Evolutionary conservation across 2,113 vertebrate species (phyloP).

Genomic region (Morone saxatilis): DNA sequence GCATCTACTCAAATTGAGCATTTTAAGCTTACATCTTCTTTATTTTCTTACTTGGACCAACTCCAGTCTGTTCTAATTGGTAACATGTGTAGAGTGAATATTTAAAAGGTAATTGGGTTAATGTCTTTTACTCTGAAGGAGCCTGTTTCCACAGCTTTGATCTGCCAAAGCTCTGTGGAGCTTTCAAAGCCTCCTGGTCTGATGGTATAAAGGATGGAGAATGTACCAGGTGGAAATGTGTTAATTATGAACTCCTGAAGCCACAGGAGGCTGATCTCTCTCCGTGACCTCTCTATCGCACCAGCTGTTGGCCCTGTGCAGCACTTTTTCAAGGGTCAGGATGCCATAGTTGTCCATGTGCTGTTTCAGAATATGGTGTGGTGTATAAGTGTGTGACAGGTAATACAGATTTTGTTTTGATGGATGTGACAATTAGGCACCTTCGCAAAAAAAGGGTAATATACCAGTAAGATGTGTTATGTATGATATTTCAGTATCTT

Average conservation of each 20-base stretch:
- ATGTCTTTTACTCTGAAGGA: slow-evolving; percentile 56
- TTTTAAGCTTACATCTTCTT: slow-evolving; percentile 22
- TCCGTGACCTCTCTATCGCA: slow-evolving; percentile 42
- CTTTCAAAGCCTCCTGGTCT: slow-evolving; percentile 46
- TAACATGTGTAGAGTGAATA: slow-evolving; percentile 68
- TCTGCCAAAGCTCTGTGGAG: slow-evolving; percentile 62
- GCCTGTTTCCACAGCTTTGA: slow-evolving; percentile 73
- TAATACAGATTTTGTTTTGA: slow-evolving; percentile 19
- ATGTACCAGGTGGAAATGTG: slow-evolving; percentile 67
- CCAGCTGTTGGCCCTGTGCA: slow-evolving; percentile 63
- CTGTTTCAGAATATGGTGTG: background rate
- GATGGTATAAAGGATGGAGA: slow-evolving; percentile 46
- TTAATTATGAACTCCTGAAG: slow-evolving; percentile 73
- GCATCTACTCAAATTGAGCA: background rate
- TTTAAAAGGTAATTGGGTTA: slow-evolving; percentile 74
- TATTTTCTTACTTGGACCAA: slow-evolving; percentile 28
- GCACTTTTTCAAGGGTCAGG: slow-evolving; percentile 27
- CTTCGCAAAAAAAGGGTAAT: background rate
- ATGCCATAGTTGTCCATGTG: slow-evolving; percentile 23
- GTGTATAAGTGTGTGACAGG: slow-evolving; percentile 49
- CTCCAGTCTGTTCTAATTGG: slow-evolving; percentile 53
- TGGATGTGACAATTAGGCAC: slow-evolving; percentile 18
- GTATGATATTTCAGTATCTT: slow-evolving; percentile 2
- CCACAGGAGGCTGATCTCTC: slow-evolving; percentile 56
- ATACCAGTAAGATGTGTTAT: background rate